These are phyloP conservation scores for Zaprionus lachaisei DNA, from an alignment of 1,140 invertebrate species.

Conservation along the genomic window DNA sequence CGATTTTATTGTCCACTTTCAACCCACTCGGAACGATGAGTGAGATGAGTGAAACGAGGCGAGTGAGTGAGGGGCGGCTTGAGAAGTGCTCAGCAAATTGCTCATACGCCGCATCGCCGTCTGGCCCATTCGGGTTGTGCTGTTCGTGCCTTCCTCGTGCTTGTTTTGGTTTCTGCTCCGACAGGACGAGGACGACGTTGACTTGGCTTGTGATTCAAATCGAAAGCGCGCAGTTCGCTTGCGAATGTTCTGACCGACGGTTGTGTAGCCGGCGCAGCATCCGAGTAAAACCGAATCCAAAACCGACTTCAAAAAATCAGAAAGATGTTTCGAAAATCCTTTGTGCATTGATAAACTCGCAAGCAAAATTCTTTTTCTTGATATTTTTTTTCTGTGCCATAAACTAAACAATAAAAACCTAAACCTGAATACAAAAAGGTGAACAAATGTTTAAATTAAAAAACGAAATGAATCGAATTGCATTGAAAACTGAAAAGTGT, in stretches of 20 bases:
- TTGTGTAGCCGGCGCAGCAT: slow-evolving; percentile 55
- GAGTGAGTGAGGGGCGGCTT: neutral
- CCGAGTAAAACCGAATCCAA: slow-evolving; percentile 18
- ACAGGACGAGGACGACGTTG: slow-evolving; percentile 16
- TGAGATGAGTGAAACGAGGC: neutral
- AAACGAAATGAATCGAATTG: slow-evolving; percentile 11
- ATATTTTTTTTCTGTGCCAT: slow-evolving; percentile 34
- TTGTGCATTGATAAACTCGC: neutral
- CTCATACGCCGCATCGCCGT: slow-evolving; percentile 34
- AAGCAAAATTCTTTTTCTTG: slow-evolving; percentile 25
- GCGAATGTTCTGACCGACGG: slow-evolving; percentile 72
- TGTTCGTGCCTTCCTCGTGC: slow-evolving; percentile 26
- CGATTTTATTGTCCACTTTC: slow-evolving; percentile 4
- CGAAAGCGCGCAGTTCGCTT: slow-evolving; percentile 65
- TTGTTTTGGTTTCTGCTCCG: slow-evolving; percentile 46
- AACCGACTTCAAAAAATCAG: neutral
- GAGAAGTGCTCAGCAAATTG: slow-evolving; percentile 29
- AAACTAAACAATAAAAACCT: slow-evolving; percentile 9
- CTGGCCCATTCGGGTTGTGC: neutral
- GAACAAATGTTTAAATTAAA: neutral
- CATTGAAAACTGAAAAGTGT: neutral
- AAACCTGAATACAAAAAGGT: neutral
- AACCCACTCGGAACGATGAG: neutral
- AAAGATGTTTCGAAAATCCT: slow-evolving; percentile 32
- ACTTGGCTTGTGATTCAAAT: slow-evolving; percentile 56